Conservation (phyloP, 1,140 invertebrate species). For the Pogonomyrmex californicus region DNA sequence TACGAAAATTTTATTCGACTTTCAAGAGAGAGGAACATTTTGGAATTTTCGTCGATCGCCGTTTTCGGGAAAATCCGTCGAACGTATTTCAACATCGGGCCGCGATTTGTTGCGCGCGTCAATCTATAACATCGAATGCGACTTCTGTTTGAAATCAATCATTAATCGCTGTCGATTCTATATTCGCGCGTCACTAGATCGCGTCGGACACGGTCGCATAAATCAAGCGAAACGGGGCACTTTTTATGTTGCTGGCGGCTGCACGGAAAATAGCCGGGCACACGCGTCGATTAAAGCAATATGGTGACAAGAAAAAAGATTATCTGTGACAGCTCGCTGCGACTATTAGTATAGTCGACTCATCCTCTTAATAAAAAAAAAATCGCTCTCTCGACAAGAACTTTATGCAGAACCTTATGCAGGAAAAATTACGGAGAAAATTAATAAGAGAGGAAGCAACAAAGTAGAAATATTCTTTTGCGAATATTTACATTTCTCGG, state of each 20-base stretch:
- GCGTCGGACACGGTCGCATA: slow-evolving; percentile 54
- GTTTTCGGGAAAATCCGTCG: slow-evolving; percentile 28
- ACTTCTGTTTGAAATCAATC: slow-evolving; percentile 52
- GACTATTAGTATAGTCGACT: slow-evolving; percentile 15
- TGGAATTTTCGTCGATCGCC: background rate
- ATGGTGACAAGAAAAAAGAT: slow-evolving; percentile 55
- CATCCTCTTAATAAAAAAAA: background rate
- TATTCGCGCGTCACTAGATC: slow-evolving; percentile 55
- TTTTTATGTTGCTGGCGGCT: slow-evolving; percentile 43
- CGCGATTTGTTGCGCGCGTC: slow-evolving; percentile 39
- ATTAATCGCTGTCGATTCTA: slow-evolving; percentile 55
- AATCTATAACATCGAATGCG: slow-evolving; percentile 41
- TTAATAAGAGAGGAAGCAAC: background rate
- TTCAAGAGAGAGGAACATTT: slow-evolving; percentile 25
- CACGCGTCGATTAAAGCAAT: slow-evolving; percentile 56
- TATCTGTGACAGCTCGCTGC: slow-evolving; percentile 39
- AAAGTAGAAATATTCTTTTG: background rate
- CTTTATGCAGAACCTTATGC: background rate
- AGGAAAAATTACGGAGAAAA: background rate
- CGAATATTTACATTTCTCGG: background rate
- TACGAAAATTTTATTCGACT: slow-evolving; percentile 10
- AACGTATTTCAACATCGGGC: slow-evolving; percentile 24
- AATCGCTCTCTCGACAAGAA: slow-evolving; percentile 10
- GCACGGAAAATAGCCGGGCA: slow-evolving; percentile 30
- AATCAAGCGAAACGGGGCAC: slow-evolving; percentile 56